phyloP scores from a whole-genome alignment of 2,797 vertebrate species.

The Molossus alvarezi region DNA sequence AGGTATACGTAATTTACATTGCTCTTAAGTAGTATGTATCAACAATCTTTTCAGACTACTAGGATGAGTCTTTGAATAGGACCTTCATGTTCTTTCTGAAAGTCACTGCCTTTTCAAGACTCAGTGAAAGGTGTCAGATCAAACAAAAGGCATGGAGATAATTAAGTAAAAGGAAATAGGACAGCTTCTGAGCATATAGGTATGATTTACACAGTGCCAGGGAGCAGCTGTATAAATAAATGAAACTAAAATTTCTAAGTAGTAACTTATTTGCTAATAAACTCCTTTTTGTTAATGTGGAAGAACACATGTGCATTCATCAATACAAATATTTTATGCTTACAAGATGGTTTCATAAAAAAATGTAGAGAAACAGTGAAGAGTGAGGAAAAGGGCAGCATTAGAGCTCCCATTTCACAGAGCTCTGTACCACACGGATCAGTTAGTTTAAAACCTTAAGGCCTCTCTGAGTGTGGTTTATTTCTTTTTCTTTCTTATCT shows the following conservation, averaged over 20 bases:
- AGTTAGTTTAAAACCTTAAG: neutral
- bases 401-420: neutral
- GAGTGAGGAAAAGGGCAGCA: neutral
- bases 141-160: conserved; percentile 1
- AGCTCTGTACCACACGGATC: neutral
- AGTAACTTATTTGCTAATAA: neutral
- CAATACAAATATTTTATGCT: conserved; percentile 13
- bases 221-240: neutral
- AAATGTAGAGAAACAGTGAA: neutral
- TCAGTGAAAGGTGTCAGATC: neutral
- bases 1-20: neutral
- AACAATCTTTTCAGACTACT: conserved; percentile 8
- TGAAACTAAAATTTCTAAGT: neutral
- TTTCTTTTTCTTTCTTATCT: neutral
- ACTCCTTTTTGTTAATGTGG: conserved; percentile 30
- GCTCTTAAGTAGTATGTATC: neutral
- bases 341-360: conserved; percentile 8
- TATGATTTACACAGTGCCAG: accelerated
- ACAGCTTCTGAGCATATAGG: neutral
- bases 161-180: conserved; percentile 6
- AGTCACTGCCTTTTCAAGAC: neutral
- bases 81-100: neutral
- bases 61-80: neutral
- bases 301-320: neutral
- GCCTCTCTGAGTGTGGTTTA: neutral